Evolutionary conservation across 1,140 invertebrate species (phyloP), one percentile per base, ranked within the genome.

Genomic region (Diachasmimorpha longicaudata): DNA sequence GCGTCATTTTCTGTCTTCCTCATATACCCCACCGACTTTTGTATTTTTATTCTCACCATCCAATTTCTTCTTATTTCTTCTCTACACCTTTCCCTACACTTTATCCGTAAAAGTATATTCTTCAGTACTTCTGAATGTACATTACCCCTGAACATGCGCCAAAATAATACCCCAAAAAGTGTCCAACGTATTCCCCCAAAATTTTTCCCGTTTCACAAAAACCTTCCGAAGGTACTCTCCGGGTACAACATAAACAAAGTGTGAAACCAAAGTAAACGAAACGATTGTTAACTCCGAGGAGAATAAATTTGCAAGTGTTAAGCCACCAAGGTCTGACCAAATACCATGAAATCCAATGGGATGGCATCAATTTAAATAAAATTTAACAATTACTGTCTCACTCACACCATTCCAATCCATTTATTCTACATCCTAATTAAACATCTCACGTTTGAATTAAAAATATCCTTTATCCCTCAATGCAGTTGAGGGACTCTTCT

Each of bases 81-180:
- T 23, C 21, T 13, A 3, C 21, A 63, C 23, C 4, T 63, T 63
- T 19, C 23, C 13, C 9, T 6, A 6, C 19, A 68, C 37, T 58
- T 73, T 48, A 67, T 58, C 74, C 39, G 19, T 58, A 19, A 39
- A 55, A 63, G 25, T 72, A 36, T 69, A 9, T 37, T 19, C 42
- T 68, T 63, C n/a, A 69, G 70, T 48, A 58, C 69, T 19, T 71
- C 58, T 73, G 52, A 76, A 70, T 76, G 75, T 80, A 72, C 79
- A 82, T 81, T 80, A 66, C 46, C 71, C 63, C 84, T 85, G 85
- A 86, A 83, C 74, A 75, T 69, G 71, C 79, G 83, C 83, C 84
- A 85, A 76, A 78, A 81, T 78, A 80, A 75, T 76, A 79, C 23
- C 66, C 70, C 19, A 71, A 63, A n/a, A 72, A 74, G 76, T 75